Evolutionary conservation across 2,888 invertebrate genomes (phyloP), one percentile per base, ranked within the genome.

Genomic region (Meteorus colon): DNA sequence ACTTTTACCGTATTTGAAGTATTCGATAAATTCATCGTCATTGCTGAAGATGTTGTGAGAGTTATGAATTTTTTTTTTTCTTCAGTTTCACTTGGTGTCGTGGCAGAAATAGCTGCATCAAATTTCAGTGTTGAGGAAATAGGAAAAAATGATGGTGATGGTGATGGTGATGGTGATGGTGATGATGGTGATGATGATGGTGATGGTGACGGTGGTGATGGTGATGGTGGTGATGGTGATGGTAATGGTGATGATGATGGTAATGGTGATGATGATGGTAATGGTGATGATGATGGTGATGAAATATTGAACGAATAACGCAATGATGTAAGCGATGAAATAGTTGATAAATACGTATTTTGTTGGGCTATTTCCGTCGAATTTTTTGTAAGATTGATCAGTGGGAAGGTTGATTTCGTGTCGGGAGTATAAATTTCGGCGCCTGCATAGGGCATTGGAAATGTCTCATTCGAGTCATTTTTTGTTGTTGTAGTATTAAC

Each of bases 381-480:
- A 12, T 51, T 69, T 45, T 86, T 83, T 5, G 81, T 82, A 16
- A 78, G 81, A 63, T 82, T 82, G 0, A 82, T 72, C 5, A 80
- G 77, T n/a, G 82, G 82, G 2, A 81, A 78, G 1, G 75, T 78
- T 29, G 82, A 55, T 75, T 80, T 75, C 0, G 82, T 82, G 27
- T 81, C 79, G 19, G 81, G 81, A 1, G 73, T 73, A 24, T 80
- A 74, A n/a, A 77, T 82, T 55, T 83, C 81, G 24, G 80, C 60
- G 51, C 84, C 82, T n/a, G 5, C 0, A 37, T 12, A 1, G 10
- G 19, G n/a, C 5, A 3, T 19, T 65, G 12, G 0, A 19, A 12
- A 8, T 41, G 31, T 16, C 6, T n/a, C 24, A 8, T n/a, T 41
- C 3, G 8, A 19, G 4, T 10, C 65, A 37, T n/a, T 41, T 10